Evolutionary conservation across 2,113 vertebrate genomes (phyloP).

Genomic region (Rhodinocichla rosea): DNA sequence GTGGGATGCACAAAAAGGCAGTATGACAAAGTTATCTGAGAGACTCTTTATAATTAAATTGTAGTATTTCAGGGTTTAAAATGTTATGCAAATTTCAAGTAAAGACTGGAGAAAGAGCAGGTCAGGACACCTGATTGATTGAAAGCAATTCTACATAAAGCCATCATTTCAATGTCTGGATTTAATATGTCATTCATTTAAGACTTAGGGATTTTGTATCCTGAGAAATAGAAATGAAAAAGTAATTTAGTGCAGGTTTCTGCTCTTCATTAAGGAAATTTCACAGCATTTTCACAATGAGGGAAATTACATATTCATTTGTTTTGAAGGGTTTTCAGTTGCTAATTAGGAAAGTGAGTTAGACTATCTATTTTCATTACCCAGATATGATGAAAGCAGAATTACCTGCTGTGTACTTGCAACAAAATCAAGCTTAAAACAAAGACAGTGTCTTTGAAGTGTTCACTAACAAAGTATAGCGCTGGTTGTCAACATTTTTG

Average conservation of each 20-base stretch:
- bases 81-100: not conserved
- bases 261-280: not conserved
- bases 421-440: not conserved
- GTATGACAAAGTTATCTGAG: not conserved
- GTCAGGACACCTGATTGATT: not conserved
- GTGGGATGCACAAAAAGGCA: not conserved
- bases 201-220: not conserved
- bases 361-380: not conserved
- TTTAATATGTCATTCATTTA: not conserved
- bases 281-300: not conserved
- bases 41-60: not conserved
- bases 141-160: not conserved
- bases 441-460: not conserved
- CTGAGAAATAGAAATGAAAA: not conserved
- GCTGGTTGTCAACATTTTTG: not conserved
- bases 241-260: not conserved
- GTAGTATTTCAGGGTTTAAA: not conserved
- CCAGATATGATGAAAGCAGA: not conserved
- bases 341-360: not conserved
- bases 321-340: not conserved
- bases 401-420: not conserved
- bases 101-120: not conserved
- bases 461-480: not conserved
- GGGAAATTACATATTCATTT: not conserved
- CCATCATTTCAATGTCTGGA: not conserved